These are phyloP conservation scores for Yponomeuta malinellus DNA, from an alignment of 2,888 invertebrate genomes.

Conservation along the genomic window DNA sequence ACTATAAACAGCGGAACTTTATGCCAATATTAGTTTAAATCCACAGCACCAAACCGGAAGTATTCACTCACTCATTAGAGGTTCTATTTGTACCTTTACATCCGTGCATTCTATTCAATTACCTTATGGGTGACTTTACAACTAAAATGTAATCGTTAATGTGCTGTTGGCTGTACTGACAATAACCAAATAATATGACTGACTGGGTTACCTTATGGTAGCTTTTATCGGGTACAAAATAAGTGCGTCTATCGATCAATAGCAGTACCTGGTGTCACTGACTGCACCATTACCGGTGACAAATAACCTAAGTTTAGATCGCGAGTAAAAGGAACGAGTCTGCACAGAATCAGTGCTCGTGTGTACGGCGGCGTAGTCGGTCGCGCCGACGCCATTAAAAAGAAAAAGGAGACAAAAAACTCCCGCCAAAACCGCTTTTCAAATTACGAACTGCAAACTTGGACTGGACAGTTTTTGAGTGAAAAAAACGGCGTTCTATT, in stretches of 20 bases:
- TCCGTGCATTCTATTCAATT: too few relatives aligned
- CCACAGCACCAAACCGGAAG: not conserved
- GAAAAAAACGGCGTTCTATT: slow-evolving; percentile 1
- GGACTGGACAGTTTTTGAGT: slow-evolving; percentile 9
- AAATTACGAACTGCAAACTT: slow-evolving; percentile 14
- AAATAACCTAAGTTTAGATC: slow-evolving; percentile 23
- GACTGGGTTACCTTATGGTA: too few relatives aligned
- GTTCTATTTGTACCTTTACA: too few relatives aligned
- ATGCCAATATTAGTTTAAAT: not conserved
- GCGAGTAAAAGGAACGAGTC: slow-evolving; percentile 54
- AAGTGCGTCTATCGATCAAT: too few relatives aligned
- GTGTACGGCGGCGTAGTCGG: slow-evolving; percentile 47
- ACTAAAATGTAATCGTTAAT: too few relatives aligned
- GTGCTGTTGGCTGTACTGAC: too few relatives aligned
- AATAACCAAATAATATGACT: too few relatives aligned
- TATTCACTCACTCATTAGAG: not conserved
- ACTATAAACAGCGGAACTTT: not conserved
- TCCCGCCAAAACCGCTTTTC: slow-evolving; percentile 40
- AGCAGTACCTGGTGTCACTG: not conserved
- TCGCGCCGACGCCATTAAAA: slow-evolving; percentile 31
- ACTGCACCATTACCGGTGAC: slow-evolving; percentile 31
- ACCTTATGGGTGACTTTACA: too few relatives aligned
- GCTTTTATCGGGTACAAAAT: too few relatives aligned
- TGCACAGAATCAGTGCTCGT: slow-evolving; percentile 53
- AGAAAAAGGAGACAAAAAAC: slow-evolving; percentile 20